phyloP scores from a whole-genome alignment of 2,888 invertebrate species.

The Trilocha varians region DNA sequence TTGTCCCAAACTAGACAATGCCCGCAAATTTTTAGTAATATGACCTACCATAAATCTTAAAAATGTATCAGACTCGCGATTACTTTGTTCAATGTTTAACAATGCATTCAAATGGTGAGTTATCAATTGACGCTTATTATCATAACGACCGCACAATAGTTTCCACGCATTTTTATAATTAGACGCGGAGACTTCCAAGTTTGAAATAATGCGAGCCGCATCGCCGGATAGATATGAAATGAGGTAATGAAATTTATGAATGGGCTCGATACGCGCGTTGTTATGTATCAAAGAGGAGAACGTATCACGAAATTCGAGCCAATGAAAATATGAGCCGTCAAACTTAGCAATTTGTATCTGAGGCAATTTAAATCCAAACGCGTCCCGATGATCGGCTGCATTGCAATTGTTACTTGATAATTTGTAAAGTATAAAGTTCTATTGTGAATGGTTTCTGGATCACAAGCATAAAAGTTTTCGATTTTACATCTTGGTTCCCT shows the following conservation, averaged over 20 bases:
- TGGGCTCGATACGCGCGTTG: conserved; percentile 10
- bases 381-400: background rate
- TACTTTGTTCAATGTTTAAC: conserved; percentile 10
- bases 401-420: no score
- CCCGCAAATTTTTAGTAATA: conserved; percentile 16
- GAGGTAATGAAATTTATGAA: conserved; percentile 19
- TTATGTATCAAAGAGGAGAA: conserved; percentile 13
- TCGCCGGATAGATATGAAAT: conserved; percentile 17
- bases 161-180: conserved; percentile 19
- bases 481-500: no score
- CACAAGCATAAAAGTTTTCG: no score
- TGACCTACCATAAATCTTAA: conserved; percentile 18
- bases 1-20: conserved; percentile 10
- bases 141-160: conserved; percentile 15
- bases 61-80: conserved; percentile 14
- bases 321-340: conserved; percentile 15
- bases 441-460: no score
- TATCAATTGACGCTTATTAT: conserved; percentile 16
- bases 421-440: no score
- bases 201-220: conserved; percentile 13
- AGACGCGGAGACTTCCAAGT: conserved; percentile 11
- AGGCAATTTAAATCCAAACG: conserved; percentile 11
- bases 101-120: conserved; percentile 18
- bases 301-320: conserved; percentile 17
- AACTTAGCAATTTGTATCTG: conserved; percentile 14